These are phyloP conservation scores for Istiophorus platypterus DNA, from an alignment of 2,113 vertebrate genomes.

Conservation along the genomic window DNA sequence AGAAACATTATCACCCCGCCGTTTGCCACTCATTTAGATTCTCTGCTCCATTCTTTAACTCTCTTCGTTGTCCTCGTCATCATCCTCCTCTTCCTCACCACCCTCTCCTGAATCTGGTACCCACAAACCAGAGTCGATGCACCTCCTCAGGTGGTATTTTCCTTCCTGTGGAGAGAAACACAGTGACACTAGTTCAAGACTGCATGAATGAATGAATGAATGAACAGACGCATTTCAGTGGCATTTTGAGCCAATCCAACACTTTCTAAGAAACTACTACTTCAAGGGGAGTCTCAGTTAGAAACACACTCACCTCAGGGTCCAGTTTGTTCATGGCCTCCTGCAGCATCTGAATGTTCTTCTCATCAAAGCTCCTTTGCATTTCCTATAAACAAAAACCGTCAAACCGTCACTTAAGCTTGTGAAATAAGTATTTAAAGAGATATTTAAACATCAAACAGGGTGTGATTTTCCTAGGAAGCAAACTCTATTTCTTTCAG, in stretches of 20 bases:
- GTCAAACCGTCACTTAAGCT: too few relatives aligned
- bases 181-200: neutral
- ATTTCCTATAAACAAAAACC: conserved; percentile 82
- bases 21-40: neutral
- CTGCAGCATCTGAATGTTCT: conserved; percentile 91
- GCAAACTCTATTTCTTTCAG: too few relatives aligned
- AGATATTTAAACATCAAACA: too few relatives aligned
- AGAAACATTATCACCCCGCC: neutral
- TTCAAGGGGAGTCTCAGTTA: neutral
- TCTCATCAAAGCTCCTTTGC: conserved; percentile 91
- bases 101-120: conserved; percentile 84
- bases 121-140: conserved; percentile 91
- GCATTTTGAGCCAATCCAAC: too few relatives aligned
- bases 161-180: conserved; percentile 81
- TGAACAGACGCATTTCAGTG: too few relatives aligned
- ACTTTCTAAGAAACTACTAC: neutral
- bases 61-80: neutral
- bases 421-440: too few relatives aligned
- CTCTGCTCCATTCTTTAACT: neutral
- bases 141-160: conserved; percentile 87
- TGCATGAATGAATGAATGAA: neutral
- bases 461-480: too few relatives aligned
- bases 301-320: conserved; percentile 83
- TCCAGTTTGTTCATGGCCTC: conserved; percentile 88
- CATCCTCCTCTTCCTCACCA: conserved; percentile 14